Evolutionary conservation across 2,888 invertebrate genomes (phyloP), one percentile per base, ranked within the genome.

Genomic region (Metalampra italica): DNA sequence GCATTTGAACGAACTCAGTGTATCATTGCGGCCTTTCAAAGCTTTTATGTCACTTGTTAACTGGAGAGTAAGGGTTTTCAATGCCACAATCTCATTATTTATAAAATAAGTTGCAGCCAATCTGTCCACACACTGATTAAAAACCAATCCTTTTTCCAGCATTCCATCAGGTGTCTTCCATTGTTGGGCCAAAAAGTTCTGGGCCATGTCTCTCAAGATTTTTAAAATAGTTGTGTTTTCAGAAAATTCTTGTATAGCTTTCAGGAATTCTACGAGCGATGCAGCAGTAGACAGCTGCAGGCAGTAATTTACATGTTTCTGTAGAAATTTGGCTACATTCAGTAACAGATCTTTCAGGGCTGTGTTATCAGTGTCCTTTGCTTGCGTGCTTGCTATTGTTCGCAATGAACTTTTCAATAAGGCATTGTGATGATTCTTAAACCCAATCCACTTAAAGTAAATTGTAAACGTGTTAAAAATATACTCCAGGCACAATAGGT

Each of bases 81-180:
- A 80, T 1, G 91, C 88, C 12, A 90, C 74, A 22, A 93, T 73
- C 68, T 91, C 91, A 11, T 91, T 91, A 52, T 91, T 90, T 36
- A 83, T 79, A 7, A 94, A 88, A 72, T 92, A 94, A n/a, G 91
- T 90, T 62, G 91, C 91, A 12, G 94, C 78, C 46, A 96, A 75
- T 52, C 88, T 86, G 64, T 94, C 92, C 12, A 95, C 76, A 53
- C 91, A 85, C 54, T 92, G 90, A 74, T 94, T 94, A 57, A 90
- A 92, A 49, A 84, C 68, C 9, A 93, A 84, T 11, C 95, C 95
- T 55, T 91, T 93, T 66, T 94, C 93, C 47, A 87, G 71, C 52
- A 81, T 67, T 2, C 94, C 94, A 59, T 92, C 91, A 38, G 85
- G 73, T 53, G 91, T 91, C 60, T 91, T 92, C 96, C 96, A 96